Evolutionary conservation across 2,797 vertebrate genomes (phyloP), one percentile per base, ranked within the genome.

Genomic region (Pseudochirops cupreus): DNA sequence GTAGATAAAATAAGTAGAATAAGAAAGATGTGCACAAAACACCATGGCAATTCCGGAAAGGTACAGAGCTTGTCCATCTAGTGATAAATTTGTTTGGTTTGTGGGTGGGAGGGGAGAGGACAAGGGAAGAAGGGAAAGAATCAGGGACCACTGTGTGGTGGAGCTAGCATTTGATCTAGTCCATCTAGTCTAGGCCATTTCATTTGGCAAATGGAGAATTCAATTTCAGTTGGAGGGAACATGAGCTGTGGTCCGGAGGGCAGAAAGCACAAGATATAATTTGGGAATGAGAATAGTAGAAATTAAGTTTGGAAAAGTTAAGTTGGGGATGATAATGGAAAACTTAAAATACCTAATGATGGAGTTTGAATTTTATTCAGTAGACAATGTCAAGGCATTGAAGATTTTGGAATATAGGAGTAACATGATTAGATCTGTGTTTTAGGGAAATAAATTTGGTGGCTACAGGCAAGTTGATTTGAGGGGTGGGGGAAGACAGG

Each of bases 291-390:
- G n/a, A 39, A 39, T 91, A 3, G 10, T 29, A 46, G 91, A 52
- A 94, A 95, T 21, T 39, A 33, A 18, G 39, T 12, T 56, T 74
- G 21, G 82, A 50, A 87, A 82, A 5, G 18, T n/a, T 7, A 29
- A 24, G 46, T 82, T 46, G 62, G 90, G 39, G 21, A 5, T 93
- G 53, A 52, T 94, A 28, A 39, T 53, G 82, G 10, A 39, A 50
- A 50, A 54, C 46, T 58, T 54, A 94, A 89, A 67, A 3, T 54
- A 26, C n/a, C n/a, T 56, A 5, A 4, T 74, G 94, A 92, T n/a
- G 87, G 87, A 54, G 29, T 94, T 94, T 10, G 89, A 33, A 46
- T 92, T 91, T 94, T 91, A 56, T 93, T 58, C 53, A 59, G 33
- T 16, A 90, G 92, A 67, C 94, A 95, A 14, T 10, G 54, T 26